Base-by-base conservation (phyloP, 2,797 vertebrate species). In the Cyprinodon diabolis region DNA sequence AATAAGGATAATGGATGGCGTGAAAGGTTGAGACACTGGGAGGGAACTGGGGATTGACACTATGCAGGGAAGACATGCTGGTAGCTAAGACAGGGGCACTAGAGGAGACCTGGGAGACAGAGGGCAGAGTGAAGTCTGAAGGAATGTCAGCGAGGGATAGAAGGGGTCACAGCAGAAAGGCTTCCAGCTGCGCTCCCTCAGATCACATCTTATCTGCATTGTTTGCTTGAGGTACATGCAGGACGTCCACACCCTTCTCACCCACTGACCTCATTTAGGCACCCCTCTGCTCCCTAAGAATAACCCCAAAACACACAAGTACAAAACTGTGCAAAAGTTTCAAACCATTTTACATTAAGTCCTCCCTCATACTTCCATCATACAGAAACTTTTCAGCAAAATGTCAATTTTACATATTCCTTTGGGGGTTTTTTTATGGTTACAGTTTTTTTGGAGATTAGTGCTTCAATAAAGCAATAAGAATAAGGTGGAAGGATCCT, bases 131-230 rank as follows among this genome's bases (percentile, higher is more conserved):
- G 78, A 73, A 80, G 69, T 79, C 77, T 66, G 71, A 73, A 90
- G 88, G 92, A 92, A 93, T 92, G 91, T 78, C 82, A 80, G 78
- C 72, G 74, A 82, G 84, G 82, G 75, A 30, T 88, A 82, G 78
- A 74, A 56, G 77, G 78, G 91, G 86, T 91, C 87, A 91, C 71
- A 55, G 67, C 75, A 77, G 82, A 86, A 90, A 91, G 90, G 69
- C 82, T 86, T 91, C 87, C 91, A 93, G 89, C 91, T 93, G 92
- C 23, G 69, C 86, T 84, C 87, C 80, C 84, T 91, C 85, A 88
- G 87, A 93, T 94, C 87, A 89, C 87, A 92, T 94, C 87, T 92
- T 92, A 94, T 94, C 92, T 82, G 86, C 62, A 65, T 78, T 79
- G 88, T 84, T 90, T 89, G 89, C 82, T 83, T 81, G 82, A 79